Evolutionary conservation across 2,888 invertebrate genomes (phyloP), one percentile per base, ranked within the genome.

Genomic region (Rhamphomyia laevipes): DNA sequence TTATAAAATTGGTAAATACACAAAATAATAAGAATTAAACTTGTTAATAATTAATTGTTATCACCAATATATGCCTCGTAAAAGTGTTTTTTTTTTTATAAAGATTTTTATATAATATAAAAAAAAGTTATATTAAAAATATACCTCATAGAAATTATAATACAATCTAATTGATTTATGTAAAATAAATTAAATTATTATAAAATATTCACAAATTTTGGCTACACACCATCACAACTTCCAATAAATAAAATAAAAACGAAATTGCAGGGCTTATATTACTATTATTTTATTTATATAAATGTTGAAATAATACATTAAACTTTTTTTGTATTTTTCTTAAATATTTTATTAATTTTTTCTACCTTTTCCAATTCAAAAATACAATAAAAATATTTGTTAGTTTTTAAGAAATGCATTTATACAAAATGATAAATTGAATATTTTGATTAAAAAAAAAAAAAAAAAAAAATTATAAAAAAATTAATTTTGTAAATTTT

Each of bases 1-100:
- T 64, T 59, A 43, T 48, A 43, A 38, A n/a, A 38, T 46, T 42
- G 42, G 33, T 37, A 33, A 45, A 45, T 21, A 41, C 45, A 40
- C 51, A 51, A 52, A n/a, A 57, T 9, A 11, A 21, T 18, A 18
- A 40, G 6, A 11, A 40, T 16, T 9, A 37, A 27, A 33, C n/a
- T 33, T 33, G 13, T 33, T n/a, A 13, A 33, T 33, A 33, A n/a
- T 33, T n/a, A 33, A 33, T n/a, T n/a, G n/a, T 33, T 33, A 27
- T n/a, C 13, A 33, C 33, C 33, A 33, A n/a, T 33, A 9, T 33
- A 33, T 33, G n/a, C 33, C 33, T 33, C 33, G n/a, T n/a, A 33
- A 33, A n/a, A 10, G 31, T 13, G 31, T 31, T 31, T 31, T 13
- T 33, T 33, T n/a, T 33, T 21, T 5, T 21, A 40, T 18, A 7